phyloP scores from a whole-genome alignment of 2,888 invertebrate species.

The Terebella lapidaria region DNA sequence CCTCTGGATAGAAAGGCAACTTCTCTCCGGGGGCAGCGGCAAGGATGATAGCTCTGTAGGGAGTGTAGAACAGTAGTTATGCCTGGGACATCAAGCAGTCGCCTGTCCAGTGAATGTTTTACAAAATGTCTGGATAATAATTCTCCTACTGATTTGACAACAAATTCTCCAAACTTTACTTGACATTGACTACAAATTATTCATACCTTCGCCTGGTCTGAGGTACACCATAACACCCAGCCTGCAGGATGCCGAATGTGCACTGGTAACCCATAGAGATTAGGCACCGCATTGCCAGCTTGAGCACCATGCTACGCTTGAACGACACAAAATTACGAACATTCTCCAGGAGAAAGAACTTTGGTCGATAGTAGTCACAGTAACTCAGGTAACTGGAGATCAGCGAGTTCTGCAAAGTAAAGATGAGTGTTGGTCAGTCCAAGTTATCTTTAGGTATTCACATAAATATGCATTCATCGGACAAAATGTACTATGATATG shows the following conservation, averaged over 20 bases:
- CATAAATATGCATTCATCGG: neutral
- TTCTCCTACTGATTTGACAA: too few relatives aligned
- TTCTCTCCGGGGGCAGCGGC: conserved; percentile 76
- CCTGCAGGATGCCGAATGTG: conserved; percentile 79
- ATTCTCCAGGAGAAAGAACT: conserved; percentile 78
- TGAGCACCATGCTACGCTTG: conserved; percentile 75
- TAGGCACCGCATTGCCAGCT: conserved; percentile 70
- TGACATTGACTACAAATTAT: too few relatives aligned
- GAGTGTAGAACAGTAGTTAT: too few relatives aligned
- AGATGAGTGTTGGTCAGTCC: too few relatives aligned
- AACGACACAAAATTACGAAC: conserved; percentile 81
- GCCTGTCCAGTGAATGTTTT: too few relatives aligned
- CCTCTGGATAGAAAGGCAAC: conserved; percentile 74
- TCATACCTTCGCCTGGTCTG: conserved; percentile 68
- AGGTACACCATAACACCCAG: conserved; percentile 79
- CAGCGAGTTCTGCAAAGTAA: conserved; percentile 65
- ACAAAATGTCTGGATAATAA: too few relatives aligned
- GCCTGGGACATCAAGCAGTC: neutral
- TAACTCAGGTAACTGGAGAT: conserved; percentile 77
- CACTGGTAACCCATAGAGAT: conserved; percentile 82
- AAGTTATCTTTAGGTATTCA: neutral
- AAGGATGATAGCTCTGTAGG: conserved; percentile 64
- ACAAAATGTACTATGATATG: neutral
- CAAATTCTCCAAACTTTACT: too few relatives aligned
- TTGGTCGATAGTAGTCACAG: conserved; percentile 79